phyloP scores from a whole-genome alignment of 2,888 invertebrate species.

The Volucella zonaria region DNA sequence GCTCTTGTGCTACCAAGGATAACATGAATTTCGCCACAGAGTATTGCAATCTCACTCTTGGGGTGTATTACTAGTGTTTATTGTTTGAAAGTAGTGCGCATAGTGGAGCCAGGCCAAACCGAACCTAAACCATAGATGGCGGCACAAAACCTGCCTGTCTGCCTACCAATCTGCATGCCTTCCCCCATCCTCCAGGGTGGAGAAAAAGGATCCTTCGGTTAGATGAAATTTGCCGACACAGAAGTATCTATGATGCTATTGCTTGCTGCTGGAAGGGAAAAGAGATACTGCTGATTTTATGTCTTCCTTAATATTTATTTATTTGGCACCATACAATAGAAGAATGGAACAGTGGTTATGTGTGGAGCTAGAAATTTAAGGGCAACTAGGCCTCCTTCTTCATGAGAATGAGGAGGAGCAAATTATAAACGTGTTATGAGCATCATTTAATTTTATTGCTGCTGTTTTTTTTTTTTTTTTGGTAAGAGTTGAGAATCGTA shows the following conservation, averaged over 20 bases:
- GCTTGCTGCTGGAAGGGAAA: not conserved
- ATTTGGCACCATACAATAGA: conserved; percentile 53
- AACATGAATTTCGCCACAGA: conserved; percentile 67
- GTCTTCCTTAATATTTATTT: conserved; percentile 69
- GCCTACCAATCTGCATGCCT: too few species aligned
- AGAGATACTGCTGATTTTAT: conserved; percentile 60
- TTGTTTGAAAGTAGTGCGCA: conserved; percentile 59
- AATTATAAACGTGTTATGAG: conserved; percentile 73
- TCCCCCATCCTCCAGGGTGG: not conserved
- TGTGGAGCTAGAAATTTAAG: not conserved
- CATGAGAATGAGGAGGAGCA: conserved; percentile 49
- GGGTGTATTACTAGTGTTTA: conserved; percentile 74
- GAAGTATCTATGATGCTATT: not conserved
- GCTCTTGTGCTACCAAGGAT: conserved; percentile 49
- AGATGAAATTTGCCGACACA: conserved; percentile 49
- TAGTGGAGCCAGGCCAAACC: not conserved
- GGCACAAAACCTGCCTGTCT: not conserved
- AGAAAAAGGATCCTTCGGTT: not conserved
- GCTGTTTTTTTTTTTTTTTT: conserved; percentile 53
- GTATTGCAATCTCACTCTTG: conserved; percentile 66
- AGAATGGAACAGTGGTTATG: not conserved
- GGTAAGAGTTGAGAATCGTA: not conserved
- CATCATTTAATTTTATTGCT: conserved; percentile 71
- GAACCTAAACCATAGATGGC: too few species aligned
- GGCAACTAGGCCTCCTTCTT: conserved; percentile 1